Base-by-base conservation (phyloP, 2,888 invertebrate species). In the Drosophila suboccidentalis region DNA sequence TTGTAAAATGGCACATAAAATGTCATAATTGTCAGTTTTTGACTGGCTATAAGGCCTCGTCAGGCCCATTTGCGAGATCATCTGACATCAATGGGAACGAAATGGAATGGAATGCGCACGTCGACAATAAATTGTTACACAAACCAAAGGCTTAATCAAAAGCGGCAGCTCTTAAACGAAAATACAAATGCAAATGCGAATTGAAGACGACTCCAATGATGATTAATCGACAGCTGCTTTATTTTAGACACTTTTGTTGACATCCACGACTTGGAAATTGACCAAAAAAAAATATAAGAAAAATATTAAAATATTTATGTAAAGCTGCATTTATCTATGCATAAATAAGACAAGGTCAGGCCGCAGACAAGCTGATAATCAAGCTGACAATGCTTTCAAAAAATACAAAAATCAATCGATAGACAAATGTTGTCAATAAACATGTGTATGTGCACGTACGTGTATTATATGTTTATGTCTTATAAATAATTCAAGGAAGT, bases 401-500 rank as follows among this genome's bases (percentile, higher is more conserved):
- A 54, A 59, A 54, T 54, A 41, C 39, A 44, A 38, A 54, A 54
- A 41, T 43, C 44, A 38, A 49, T n/a, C 9, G n/a, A 58, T 10
- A 46, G 36, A 38, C n/a, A 50, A 78, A 50, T 41, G 38, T 34
- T 57, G 63, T 46, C 17, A 10, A 44, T 39, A 43, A 60, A 32
- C 26, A 43, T 54, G 6, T n/a, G 44, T 19, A 57, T 29, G 34
- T 51, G 13, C 26, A 34, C 10, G 32, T 54, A 4, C 29, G 11
- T 19, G 11, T 15, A 39, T 26, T 51, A 32, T 49, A 32, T 49
- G 17, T 26, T 19, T 22, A 53, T 44, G 36, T 62, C 62, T 49
- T 74, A 64, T 80, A 78, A 81, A 79, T 90, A 84, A 80, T 79
- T 82, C 82, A 80, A 89, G 90, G 89, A 90, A 89, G 89, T 79